Evolutionary conservation across 1,140 invertebrate genomes (phyloP).

Genomic region (Danaus plexippus): DNA sequence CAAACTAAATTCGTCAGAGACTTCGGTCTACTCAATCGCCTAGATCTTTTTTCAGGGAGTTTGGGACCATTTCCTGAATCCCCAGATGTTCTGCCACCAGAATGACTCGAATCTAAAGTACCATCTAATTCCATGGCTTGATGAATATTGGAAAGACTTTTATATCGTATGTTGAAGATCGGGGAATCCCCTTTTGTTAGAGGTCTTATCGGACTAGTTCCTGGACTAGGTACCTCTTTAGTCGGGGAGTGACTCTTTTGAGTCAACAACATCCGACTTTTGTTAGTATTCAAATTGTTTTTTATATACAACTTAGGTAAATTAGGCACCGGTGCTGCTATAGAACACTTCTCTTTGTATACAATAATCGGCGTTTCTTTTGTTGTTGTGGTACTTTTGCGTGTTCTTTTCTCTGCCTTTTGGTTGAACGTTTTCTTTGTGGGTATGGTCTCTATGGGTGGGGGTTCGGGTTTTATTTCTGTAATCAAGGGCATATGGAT

Average conservation of each 20-base stretch:
- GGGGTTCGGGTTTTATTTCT: conserved; percentile 85
- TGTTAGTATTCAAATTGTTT: conserved; percentile 77
- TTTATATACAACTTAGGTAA: conserved; percentile 84
- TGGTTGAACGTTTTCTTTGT: conserved; percentile 79
- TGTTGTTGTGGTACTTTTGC: conserved; percentile 67
- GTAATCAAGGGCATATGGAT: conserved; percentile 73
- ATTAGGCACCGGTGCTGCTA: conserved; percentile 60
- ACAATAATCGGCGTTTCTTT: conserved; percentile 74
- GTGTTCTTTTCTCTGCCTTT: conserved; percentile 79
- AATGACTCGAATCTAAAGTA: conserved; percentile 90
- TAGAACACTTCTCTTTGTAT: conserved; percentile 67
- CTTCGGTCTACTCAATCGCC: conserved; percentile 82
- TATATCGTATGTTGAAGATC: conserved; percentile 86
- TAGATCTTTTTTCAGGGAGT: conserved; percentile 85
- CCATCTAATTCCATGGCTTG: conserved; percentile 85
- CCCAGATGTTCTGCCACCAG: conserved; percentile 86
- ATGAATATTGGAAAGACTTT: conserved; percentile 84
- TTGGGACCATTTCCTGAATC: conserved; percentile 85
- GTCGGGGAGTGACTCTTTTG: conserved; percentile 82
- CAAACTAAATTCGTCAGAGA: conserved; percentile 90
- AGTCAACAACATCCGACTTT: conserved; percentile 76
- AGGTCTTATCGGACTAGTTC: conserved; percentile 66
- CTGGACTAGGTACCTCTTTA: conserved; percentile 78
- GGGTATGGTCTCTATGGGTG: conserved; percentile 91
- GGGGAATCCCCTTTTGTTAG: conserved; percentile 81